Conservation (phyloP, 1,140 invertebrate species). For the roundworm (Caenorhabditis elegans) region WBcel235 BX284604.4:2433001-2433500, state of each 20-base stretch:
- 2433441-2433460: not conserved
- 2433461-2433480: not conserved
- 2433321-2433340: conserved; percentile 35
- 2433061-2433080: conserved; percentile 38
- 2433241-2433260: conserved; percentile 54
- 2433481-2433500: too few relatives aligned
- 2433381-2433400: conserved; percentile 46
- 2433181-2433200: too few relatives aligned
- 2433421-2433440: not conserved
- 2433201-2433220: too few relatives aligned
- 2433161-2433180: conserved; percentile 54
- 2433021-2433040: not conserved
- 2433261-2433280: conserved; percentile 42
- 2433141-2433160: conserved; percentile 54
- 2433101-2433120: conserved; percentile 51
- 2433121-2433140: conserved; percentile 62
- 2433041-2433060: not conserved
- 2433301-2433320: conserved; percentile 60
- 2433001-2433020: not conserved
- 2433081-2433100: conserved; percentile 46
- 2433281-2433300: conserved; percentile 52
- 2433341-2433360: not conserved
- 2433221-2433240: conserved; percentile 62
- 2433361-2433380: conserved; percentile 53
- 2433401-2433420: conserved; percentile 56